A percentile compares a stretch with the other conserved stretches of the same genome.
phyloP scores from a whole-genome alignment of 2,797 vertebrate genomes.

The Macroramphosus scolopax region DNA sequence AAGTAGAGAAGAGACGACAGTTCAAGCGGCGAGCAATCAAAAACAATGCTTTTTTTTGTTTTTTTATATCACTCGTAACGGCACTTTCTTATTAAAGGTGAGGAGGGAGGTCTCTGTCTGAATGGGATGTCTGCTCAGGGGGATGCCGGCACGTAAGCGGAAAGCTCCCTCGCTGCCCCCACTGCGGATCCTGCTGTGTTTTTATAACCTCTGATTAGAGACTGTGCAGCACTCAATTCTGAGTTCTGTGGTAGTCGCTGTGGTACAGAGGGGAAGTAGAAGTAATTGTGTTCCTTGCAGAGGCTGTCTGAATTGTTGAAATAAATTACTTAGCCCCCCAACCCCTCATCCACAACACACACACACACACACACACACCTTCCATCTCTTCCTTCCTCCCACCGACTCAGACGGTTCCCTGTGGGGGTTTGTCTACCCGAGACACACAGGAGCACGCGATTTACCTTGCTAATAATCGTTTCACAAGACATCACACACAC shows the following conservation, averaged over 20 bases:
- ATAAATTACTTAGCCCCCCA: slow-evolving; percentile 74
- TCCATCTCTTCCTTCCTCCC: slow-evolving; percentile 31
- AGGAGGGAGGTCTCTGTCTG: slow-evolving; percentile 66
- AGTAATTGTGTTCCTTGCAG: slow-evolving; percentile 79
- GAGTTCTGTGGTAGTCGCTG: slow-evolving; percentile 62
- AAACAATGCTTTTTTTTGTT: slow-evolving; percentile 59
- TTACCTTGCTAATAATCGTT: slow-evolving; percentile 80
- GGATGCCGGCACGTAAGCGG: slow-evolving; percentile 39
- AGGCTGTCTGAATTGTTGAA: slow-evolving; percentile 76
- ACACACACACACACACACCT: slow-evolving; percentile 31
- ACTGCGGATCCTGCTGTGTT: slow-evolving; percentile 60
- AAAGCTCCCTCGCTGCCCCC: slow-evolving; percentile 42
- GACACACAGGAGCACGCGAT: slow-evolving; percentile 65
- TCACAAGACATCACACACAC: slow-evolving; percentile 70
- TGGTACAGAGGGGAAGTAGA: slow-evolving; percentile 65
- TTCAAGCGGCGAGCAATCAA: slow-evolving; percentile 43
- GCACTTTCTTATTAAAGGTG: slow-evolving; percentile 77
- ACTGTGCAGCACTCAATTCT: slow-evolving; percentile 72
- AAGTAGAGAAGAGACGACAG: slow-evolving; percentile 32
- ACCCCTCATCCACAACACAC: slow-evolving; percentile 48
- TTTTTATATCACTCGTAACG: slow-evolving; percentile 61
- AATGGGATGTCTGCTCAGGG: slow-evolving; percentile 55
- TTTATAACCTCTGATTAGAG: slow-evolving; percentile 80
- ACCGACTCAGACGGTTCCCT: slow-evolving; percentile 67
- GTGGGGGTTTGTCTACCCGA: slow-evolving; percentile 64